These are phyloP conservation scores for Lonchura striata DNA, from an alignment of 2,113 vertebrate genomes.

Conservation along the genomic window DNA sequence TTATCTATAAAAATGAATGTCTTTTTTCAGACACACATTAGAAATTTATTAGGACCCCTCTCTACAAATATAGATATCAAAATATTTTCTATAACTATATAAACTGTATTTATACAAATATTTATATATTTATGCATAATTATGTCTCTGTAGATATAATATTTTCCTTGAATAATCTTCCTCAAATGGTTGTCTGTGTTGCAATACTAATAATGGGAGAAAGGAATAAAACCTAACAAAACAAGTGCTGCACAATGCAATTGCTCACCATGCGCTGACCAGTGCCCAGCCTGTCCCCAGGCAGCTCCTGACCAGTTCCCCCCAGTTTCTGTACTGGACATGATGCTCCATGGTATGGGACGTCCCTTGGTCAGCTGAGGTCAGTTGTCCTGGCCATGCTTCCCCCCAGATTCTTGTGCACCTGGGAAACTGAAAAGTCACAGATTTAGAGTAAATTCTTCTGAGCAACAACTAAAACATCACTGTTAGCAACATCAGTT, in stretches of 20 bases:
- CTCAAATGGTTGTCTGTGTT: neutral
- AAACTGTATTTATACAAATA: neutral
- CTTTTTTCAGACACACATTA: neutral
- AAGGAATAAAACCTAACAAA: neutral
- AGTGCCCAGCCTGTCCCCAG: neutral
- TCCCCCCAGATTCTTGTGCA: neutral
- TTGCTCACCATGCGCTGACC: neutral
- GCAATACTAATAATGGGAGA: neutral
- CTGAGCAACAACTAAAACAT: neutral
- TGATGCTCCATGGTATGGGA: fast-evolving
- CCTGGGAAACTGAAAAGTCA: neutral
- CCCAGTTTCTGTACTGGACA: neutral
- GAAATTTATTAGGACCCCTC: neutral
- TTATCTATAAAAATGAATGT: neutral
- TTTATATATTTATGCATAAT: neutral
- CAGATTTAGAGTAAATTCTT: neutral
- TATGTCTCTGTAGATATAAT: neutral
- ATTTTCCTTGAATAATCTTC: neutral
- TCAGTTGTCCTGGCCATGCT: neutral
- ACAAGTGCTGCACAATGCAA: neutral
- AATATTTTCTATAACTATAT: neutral
- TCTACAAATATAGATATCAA: neutral
- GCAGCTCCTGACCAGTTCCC: neutral
- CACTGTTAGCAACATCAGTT: neutral
- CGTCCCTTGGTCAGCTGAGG: neutral